phyloP scores from a whole-genome alignment of 2,797 vertebrate species.

The Melanotaenia pygmaea region DNA sequence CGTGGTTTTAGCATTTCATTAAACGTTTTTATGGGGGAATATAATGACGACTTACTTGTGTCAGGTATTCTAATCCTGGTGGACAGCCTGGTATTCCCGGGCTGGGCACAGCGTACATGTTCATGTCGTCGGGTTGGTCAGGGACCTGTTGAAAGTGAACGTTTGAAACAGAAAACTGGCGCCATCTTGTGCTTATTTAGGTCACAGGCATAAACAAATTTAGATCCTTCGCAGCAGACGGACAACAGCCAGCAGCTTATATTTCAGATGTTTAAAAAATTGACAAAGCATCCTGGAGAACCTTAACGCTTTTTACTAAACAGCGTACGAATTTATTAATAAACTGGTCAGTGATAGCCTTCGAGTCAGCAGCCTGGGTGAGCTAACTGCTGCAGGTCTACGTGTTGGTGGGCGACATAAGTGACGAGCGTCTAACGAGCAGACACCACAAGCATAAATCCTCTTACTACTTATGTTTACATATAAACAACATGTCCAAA shows the following conservation, averaged over 20 bases:
- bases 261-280: background rate
- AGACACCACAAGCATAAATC: constrained; percentile 37
- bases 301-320: too few relatives aligned
- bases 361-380: background rate
- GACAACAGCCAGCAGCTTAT: background rate
- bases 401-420: constrained; percentile 52
- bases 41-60: constrained; percentile 81
- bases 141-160: constrained; percentile 58
- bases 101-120: constrained; percentile 85
- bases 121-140: constrained; percentile 49
- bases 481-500: background rate
- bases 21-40: background rate
- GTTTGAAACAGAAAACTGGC: constrained; percentile 42
- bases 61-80: constrained; percentile 92
- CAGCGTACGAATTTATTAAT: too few relatives aligned
- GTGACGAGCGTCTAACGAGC: constrained; percentile 36
- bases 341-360: background rate
- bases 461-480: constrained; percentile 25
- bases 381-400: constrained; percentile 8
- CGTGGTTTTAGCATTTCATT: background rate
- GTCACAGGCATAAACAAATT: constrained; percentile 46
- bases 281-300: background rate
- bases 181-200: constrained; percentile 58
- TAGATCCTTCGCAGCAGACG: background rate
- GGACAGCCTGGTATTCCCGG: constrained; percentile 85